A percentile compares a stretch with the other conserved stretches of the same genome.
phyloP scores from a whole-genome alignment of 2,888 invertebrate species.

The Andricus quercusramuli region DNA sequence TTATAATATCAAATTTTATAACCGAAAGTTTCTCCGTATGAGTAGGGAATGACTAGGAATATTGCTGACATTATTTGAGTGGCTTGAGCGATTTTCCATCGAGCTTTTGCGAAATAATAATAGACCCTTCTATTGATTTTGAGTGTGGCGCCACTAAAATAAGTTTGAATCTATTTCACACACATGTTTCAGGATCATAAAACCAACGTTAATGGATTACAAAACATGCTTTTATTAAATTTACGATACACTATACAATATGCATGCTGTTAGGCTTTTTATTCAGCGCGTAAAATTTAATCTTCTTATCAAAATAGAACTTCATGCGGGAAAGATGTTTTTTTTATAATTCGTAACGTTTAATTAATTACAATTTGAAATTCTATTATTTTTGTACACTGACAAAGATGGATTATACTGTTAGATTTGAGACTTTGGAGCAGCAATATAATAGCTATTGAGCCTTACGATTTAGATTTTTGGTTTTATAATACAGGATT shows the following conservation, averaged over 20 bases:
- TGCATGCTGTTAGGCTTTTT: not conserved
- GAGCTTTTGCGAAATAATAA: not conserved
- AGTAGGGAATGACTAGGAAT: not conserved
- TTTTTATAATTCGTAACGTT: not conserved
- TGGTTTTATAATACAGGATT: too few relatives aligned
- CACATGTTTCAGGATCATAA: not conserved
- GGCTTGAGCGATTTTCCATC: not conserved
- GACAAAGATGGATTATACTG: too few relatives aligned
- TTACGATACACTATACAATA: not conserved
- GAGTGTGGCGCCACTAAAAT: not conserved
- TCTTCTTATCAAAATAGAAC: not conserved
- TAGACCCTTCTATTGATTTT: not conserved
- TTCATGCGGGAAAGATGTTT: not conserved
- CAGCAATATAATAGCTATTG: too few relatives aligned
- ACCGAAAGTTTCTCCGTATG: too few relatives aligned
- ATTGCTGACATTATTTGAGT: not conserved
- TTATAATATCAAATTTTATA: too few relatives aligned
- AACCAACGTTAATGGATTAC: not conserved
- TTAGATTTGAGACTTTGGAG: too few relatives aligned
- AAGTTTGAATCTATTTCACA: not conserved
- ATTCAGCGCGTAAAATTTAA: not conserved
- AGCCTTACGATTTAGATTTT: too few relatives aligned
- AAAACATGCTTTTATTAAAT: not conserved
- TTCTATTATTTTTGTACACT: too few relatives aligned
- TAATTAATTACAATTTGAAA: too few relatives aligned